A percentile compares a stretch with the other conserved stretches of the same genome.
Conservation (phyloP, 2,888 invertebrate genomes). For the Nycteola revayana region DNA sequence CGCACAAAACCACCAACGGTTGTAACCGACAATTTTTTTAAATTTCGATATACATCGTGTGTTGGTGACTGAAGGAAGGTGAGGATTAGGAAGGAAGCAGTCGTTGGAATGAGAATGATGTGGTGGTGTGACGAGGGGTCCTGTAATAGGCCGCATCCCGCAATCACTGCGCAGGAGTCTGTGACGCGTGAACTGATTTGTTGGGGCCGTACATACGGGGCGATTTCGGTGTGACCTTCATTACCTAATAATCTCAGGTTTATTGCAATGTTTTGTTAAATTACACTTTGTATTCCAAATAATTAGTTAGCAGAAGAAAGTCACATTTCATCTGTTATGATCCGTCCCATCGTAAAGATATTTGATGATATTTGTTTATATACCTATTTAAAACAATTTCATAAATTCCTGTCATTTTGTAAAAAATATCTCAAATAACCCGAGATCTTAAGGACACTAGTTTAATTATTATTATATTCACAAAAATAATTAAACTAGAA, state of each 20-base stretch:
- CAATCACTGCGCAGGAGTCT: constrained; percentile 69
- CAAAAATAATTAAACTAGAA: too few species aligned
- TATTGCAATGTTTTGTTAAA: neutral
- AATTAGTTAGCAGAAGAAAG: neutral
- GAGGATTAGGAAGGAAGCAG: neutral
- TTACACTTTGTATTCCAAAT: constrained; percentile 1
- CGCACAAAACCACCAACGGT: constrained; percentile 19
- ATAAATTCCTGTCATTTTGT: too few species aligned
- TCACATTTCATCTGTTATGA: too few species aligned
- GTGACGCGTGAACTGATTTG: constrained; percentile 63
- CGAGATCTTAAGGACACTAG: too few species aligned
- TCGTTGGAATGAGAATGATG: constrained; percentile 8
- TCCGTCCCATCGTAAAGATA: too few species aligned
- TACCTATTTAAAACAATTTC: too few species aligned
- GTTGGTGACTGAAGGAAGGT: neutral
- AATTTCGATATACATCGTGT: neutral
- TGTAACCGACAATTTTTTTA: constrained; percentile 9
- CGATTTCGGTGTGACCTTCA: constrained; percentile 18
- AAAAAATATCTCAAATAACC: too few species aligned
- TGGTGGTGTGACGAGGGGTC: constrained; percentile 41
- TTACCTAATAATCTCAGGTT: neutral
- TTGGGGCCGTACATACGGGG: constrained; percentile 37
- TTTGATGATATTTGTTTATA: too few species aligned
- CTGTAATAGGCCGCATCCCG: constrained; percentile 69
- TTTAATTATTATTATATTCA: too few species aligned